Conservation (phyloP, 2,888 invertebrate genomes). For the Zonitis immaculata region DNA sequence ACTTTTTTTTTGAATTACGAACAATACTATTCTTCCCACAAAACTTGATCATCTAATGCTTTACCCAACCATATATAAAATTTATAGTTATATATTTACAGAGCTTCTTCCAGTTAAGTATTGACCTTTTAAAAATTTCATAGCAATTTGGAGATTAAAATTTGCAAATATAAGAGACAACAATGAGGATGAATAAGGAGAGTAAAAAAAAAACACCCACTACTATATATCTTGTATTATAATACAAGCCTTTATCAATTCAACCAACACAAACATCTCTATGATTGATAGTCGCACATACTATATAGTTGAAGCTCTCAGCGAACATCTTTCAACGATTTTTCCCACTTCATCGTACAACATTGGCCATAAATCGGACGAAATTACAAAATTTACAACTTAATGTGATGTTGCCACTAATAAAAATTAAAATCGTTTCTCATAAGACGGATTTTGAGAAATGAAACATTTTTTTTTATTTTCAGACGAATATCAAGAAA, state of each 20-base stretch:
- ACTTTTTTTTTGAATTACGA: conserved; percentile 5
- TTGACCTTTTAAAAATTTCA: conserved; percentile 19
- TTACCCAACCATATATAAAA: too few relatives aligned
- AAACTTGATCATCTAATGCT: conserved; percentile 3
- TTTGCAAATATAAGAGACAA: not conserved
- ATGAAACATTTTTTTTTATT: too few relatives aligned
- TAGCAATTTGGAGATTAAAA: not conserved
- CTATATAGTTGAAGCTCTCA: not conserved
- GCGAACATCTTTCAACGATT: conserved; percentile 1
- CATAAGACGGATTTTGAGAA: too few relatives aligned
- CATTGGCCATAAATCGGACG: not conserved
- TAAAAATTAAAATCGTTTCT: too few relatives aligned
- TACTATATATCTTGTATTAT: not conserved
- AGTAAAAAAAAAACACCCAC: not conserved
- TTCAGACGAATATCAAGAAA: too few relatives aligned
- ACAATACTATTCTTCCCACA: not conserved
- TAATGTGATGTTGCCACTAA: too few relatives aligned
- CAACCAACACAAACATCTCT: not conserved
- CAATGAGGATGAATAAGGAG: not conserved
- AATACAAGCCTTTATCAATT: not conserved
- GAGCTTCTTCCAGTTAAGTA: not conserved
- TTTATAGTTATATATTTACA: too few relatives aligned
- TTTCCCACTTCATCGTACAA: not conserved
- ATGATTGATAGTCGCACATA: conserved; percentile 5
- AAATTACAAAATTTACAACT: not conserved